Evolutionary conservation across 1,140 invertebrate species (phyloP), one percentile per base, ranked within the genome.

Genomic region (Phortica variegata): DNA sequence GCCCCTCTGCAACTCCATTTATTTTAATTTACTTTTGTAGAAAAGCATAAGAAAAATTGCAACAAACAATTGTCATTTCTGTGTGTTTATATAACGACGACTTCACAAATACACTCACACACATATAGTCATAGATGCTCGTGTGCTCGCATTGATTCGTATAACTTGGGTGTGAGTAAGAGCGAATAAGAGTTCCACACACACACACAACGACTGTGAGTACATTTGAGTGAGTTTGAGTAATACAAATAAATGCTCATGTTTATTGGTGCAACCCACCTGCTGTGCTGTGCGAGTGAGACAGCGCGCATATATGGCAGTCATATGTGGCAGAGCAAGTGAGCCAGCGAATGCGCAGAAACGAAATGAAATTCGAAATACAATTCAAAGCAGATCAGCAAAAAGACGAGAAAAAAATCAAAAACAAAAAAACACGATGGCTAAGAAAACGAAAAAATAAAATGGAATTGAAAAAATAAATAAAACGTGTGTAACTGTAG

Each of bases 201-300:
- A 39, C 48, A 50, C 39, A 53, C 37, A 50, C 18, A 41, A 38
- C 56, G 31, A 59, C 60, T n/a, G n/a, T n/a, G n/a, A n/a, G n/a
- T n/a, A n/a, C n/a, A n/a, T n/a, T n/a, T n/a, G n/a, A n/a, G n/a
- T n/a, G n/a, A n/a, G n/a, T 34, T 34, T 20, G 16, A 38, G 43
- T 34, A 20, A 46, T 34, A 33, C 34, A 46, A 46, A 46, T 45
- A 46, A 46, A 46, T 36, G 60, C 62, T 62, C 61, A 63, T 66
- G 66, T 71, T 71, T 71, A 71, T 71, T 71, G 66, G 66, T 63
- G 62, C 68, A 63, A 61, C 66, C 62, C 66, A 71, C 66, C 66
- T 71, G 58, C 58, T 54, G 52, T 45, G 45, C 43, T 36, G 33
- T 5, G 6, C 33, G 33, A 36, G 6, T 13, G 12, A 13, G 6